phyloP scores from a whole-genome alignment of 2,888 invertebrate species.

The Drosophila anomelani region DNA sequence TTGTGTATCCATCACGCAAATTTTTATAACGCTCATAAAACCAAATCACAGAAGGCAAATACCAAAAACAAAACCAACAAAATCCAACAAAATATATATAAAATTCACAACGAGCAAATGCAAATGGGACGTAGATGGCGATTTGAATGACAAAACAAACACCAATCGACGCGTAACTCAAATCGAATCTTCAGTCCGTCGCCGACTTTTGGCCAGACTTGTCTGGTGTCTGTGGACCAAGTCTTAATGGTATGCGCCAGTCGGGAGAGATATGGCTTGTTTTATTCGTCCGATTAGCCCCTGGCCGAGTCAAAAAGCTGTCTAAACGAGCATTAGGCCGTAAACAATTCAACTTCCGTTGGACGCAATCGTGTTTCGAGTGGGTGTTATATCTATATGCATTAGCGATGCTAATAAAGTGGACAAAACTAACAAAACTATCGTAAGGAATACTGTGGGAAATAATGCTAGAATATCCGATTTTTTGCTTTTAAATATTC shows the following conservation, averaged over 20 bases:
- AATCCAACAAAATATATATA: conserved; percentile 18
- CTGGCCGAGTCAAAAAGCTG: conserved; percentile 48
- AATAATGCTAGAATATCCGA: neutral
- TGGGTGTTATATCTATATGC: conserved; percentile 24
- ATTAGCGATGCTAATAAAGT: conserved; percentile 9
- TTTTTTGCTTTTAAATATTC: neutral
- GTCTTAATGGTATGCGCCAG: conserved; percentile 44
- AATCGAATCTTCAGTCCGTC: conserved; percentile 17
- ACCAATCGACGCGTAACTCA: conserved; percentile 38
- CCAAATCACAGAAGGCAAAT: conserved; percentile 32
- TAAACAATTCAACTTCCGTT: conserved; percentile 60
- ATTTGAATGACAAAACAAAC: conserved; percentile 65
- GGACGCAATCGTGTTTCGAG: conserved; percentile 23
- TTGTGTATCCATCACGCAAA: conserved; percentile 57
- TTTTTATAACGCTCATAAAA: conserved; percentile 61
- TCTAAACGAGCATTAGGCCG: conserved; percentile 54
- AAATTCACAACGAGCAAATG: conserved; percentile 24
- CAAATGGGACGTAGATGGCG: conserved; percentile 42
- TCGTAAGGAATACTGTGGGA: neutral
- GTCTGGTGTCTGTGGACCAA: conserved; percentile 18
- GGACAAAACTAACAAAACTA: neutral
- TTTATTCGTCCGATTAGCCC: conserved; percentile 61
- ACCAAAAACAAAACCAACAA: neutral
- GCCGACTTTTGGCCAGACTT: conserved; percentile 19
- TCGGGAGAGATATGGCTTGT: conserved; percentile 53